Percentiles rank a stretch among this genome's conserved stretches.
Evolutionary conservation across 1,140 invertebrate genomes (phyloP).

Genomic region (Pseudachorutes palmiensis): DNA sequence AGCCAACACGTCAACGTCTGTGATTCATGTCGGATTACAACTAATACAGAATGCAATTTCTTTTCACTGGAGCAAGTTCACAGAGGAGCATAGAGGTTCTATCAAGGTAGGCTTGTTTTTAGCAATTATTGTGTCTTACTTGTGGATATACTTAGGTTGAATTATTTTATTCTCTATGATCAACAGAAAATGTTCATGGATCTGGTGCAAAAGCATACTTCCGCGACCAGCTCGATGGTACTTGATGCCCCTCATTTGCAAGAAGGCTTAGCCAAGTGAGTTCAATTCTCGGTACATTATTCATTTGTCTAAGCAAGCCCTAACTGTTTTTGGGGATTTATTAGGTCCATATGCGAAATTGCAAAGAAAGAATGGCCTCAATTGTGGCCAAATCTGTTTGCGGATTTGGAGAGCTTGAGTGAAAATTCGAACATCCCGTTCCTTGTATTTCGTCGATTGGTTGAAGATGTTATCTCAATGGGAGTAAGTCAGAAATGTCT

Average conservation of each 20-base stretch:
- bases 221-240: too few species aligned
- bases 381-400: conserved; percentile 21
- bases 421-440: conserved; percentile 9
- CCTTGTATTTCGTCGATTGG: conserved; percentile 20
- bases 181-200: conserved; percentile 4
- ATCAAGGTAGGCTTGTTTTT: neutral
- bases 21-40: neutral
- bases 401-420: conserved; percentile 7
- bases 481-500: conserved; percentile 5
- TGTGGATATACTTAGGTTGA: too few species aligned
- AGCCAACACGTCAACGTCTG: neutral
- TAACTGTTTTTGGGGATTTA: neutral
- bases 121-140: neutral
- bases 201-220: neutral
- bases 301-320: neutral
- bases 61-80: neutral
- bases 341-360: conserved; percentile 23
- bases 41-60: neutral
- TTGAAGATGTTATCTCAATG: conserved; percentile 20
- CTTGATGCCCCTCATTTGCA: neutral
- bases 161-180: neutral
- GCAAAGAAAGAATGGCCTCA: conserved; percentile 27
- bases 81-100: neutral
- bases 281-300: neutral
- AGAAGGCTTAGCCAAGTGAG: neutral